Percentiles rank a stretch among this genome's conserved stretches.
Evolutionary conservation across 2,113 vertebrate species (phyloP).

Genomic region (Tetraodon nigroviridis): DNA sequence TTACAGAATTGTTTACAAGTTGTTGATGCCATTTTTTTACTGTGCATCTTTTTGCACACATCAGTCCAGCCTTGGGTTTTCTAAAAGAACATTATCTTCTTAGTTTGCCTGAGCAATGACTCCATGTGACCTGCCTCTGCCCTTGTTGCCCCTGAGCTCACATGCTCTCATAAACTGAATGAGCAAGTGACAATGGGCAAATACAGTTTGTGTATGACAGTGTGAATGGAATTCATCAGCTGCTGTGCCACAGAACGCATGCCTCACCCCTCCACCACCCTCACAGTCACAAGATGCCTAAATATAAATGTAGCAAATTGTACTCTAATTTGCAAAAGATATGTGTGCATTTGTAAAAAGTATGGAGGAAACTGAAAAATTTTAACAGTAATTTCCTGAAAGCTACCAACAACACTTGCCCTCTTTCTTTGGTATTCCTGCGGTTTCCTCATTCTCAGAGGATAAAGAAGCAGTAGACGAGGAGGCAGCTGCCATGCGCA

Average conservation of each 20-base stretch:
- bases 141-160: constrained; percentile 19
- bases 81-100: constrained; percentile 1
- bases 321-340: constrained; percentile 20
- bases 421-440: constrained; percentile 49
- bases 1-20: too few species aligned
- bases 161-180: constrained; percentile 31
- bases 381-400: constrained; percentile 42
- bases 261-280: constrained; percentile 26
- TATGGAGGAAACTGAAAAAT: constrained; percentile 12
- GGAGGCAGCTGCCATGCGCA: constrained; percentile 67
- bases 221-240: constrained; percentile 58
- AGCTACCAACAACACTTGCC: constrained; percentile 47
- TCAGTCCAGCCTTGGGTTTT: not conserved
- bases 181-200: constrained; percentile 24
- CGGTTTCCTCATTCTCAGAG: constrained; percentile 49
- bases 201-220: constrained; percentile 23
- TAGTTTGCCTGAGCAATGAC: constrained; percentile 23
- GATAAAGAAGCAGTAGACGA: constrained; percentile 12
- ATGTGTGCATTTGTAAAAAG: constrained; percentile 14
- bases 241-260: constrained; percentile 47
- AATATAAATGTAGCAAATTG: constrained; percentile 50
- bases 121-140: constrained; percentile 20
- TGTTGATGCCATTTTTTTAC: constrained; percentile 2
- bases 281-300: constrained; percentile 50
- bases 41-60: not conserved